phyloP scores from a whole-genome alignment of 2,888 invertebrate species.

The Cantharis lateralis region DNA sequence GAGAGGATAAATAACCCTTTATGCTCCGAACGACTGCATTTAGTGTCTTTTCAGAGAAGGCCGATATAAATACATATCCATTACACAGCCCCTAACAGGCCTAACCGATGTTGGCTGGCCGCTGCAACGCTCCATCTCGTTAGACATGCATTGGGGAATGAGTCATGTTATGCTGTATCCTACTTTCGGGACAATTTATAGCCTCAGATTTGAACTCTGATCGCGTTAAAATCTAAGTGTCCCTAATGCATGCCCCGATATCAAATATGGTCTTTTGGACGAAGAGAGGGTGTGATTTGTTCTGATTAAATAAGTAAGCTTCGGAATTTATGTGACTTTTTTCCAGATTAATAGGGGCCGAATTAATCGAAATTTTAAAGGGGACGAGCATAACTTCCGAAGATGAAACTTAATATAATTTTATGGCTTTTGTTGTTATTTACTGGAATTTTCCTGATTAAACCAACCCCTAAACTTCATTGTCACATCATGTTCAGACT shows the following conservation, averaged over 20 bases:
- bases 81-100: slow-evolving; percentile 29
- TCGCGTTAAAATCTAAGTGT: slow-evolving; percentile 39
- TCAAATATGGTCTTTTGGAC: slow-evolving; percentile 9
- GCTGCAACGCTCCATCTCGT: slow-evolving; percentile 39
- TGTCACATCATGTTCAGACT: background rate
- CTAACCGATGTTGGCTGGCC: slow-evolving; percentile 26
- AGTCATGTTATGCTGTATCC: slow-evolving; percentile 33
- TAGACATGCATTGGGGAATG: slow-evolving; percentile 38
- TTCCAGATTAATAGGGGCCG: slow-evolving; percentile 12
- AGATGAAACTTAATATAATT: background rate
- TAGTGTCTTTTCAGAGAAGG: slow-evolving; percentile 27
- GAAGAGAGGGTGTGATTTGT: slow-evolving; percentile 24
- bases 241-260: slow-evolving; percentile 33
- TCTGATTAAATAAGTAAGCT: slow-evolving; percentile 31
- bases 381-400: background rate
- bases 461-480: background rate
- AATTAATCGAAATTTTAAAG: slow-evolving; percentile 4
- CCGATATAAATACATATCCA: slow-evolving; percentile 27
- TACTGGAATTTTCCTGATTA: background rate
- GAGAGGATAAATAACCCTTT: slow-evolving; percentile 26
- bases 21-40: slow-evolving; percentile 23
- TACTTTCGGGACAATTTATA: slow-evolving; percentile 39
- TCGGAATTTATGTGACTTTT: slow-evolving; percentile 33
- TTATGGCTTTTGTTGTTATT: background rate
- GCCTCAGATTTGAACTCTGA: slow-evolving; percentile 39